phyloP scores from a whole-genome alignment of 2,888 invertebrate species.

The Leptura quadrifasciata region DNA sequence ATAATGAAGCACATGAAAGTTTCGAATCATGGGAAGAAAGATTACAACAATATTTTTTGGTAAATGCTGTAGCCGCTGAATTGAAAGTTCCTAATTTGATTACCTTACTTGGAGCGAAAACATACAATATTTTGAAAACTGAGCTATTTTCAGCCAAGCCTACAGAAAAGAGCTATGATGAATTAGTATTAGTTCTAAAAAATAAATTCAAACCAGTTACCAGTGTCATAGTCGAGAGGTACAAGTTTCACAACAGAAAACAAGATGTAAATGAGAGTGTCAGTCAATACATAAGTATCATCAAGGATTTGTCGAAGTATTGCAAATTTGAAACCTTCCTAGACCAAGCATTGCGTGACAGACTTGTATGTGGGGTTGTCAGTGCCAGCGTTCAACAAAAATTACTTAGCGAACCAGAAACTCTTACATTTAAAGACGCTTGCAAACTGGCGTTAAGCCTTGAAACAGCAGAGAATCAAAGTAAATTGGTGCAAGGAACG shows the following conservation, averaged over 20 bases:
- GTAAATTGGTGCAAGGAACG: background rate
- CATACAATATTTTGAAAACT: background rate
- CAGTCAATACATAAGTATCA: background rate
- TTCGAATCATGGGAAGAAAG: background rate
- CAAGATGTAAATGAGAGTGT: background rate
- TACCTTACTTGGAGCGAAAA: background rate
- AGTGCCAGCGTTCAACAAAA: background rate
- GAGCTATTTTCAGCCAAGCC: background rate
- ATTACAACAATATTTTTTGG: too few relatives aligned
- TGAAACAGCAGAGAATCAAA: background rate
- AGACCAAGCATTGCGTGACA: background rate
- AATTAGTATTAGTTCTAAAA: background rate
- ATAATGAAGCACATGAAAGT: background rate
- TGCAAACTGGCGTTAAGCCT: background rate
- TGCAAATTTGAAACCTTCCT: background rate
- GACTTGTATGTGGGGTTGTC: background rate
- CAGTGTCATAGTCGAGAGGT: background rate
- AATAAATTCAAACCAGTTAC: background rate
- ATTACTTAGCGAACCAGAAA: too few relatives aligned
- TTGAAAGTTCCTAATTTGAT: background rate
- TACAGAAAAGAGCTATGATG: background rate
- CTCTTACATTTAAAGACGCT: too few relatives aligned
- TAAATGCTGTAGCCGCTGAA: background rate
- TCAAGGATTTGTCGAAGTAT: background rate
- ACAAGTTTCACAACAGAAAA: background rate